phyloP scores from a whole-genome alignment of 2,888 invertebrate genomes.

The Spodoptera picta region DNA sequence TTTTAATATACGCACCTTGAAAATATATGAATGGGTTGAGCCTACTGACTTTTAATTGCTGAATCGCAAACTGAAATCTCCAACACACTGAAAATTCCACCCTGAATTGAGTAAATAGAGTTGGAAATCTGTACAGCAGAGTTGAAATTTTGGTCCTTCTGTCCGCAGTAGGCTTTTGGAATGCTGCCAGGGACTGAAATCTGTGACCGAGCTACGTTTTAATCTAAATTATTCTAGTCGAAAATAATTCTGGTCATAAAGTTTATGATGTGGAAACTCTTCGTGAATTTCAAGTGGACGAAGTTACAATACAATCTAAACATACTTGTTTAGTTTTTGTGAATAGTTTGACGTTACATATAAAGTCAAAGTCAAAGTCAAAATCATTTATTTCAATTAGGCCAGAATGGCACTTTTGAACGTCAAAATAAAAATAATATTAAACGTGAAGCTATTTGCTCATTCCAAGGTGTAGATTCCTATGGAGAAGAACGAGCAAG shows the following conservation, averaged over 20 bases:
- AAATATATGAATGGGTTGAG: constrained; percentile 52
- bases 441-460: too few relatives aligned
- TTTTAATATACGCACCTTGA: constrained; percentile 53
- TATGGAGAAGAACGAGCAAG: too few relatives aligned
- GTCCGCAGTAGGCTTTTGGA: constrained; percentile 40
- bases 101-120: not conserved
- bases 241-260: constrained; percentile 53
- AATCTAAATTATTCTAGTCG: constrained; percentile 59
- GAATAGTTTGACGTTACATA: constrained; percentile 14
- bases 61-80: constrained; percentile 14
- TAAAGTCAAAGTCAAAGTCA: too few relatives aligned
- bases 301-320: constrained; percentile 13
- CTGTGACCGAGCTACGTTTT: constrained; percentile 56
- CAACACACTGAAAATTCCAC: not conserved
- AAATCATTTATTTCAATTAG: too few relatives aligned
- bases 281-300: constrained; percentile 49
- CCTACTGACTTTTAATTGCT: constrained; percentile 35
- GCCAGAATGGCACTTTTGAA: too few relatives aligned
- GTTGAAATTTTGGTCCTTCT: constrained; percentile 11
- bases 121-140: not conserved
- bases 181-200: constrained; percentile 55
- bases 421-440: too few relatives aligned
- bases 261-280: constrained; percentile 54
- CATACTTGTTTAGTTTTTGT: constrained; percentile 4
- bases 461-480: too few relatives aligned